A percentile compares a stretch with the other conserved stretches of the same genome.
Conservation (phyloP, 23 tunicate species). For the Halocynthia roretzi region DNA sequence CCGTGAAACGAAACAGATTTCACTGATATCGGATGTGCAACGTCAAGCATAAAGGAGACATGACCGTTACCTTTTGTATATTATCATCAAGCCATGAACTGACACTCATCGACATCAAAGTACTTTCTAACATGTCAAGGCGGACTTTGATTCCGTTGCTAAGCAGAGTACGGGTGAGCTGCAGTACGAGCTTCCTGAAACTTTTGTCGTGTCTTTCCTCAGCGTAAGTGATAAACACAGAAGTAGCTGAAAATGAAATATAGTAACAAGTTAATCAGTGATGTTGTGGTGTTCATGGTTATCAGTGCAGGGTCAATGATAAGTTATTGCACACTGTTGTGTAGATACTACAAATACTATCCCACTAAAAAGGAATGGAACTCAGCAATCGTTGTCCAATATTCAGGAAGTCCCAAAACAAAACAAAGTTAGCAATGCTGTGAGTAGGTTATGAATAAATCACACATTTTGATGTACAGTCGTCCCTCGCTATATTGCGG, state of each 20-base stretch:
- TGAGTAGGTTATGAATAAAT: no score
- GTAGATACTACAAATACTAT: no score
- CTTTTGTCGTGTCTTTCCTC: conserved; percentile 18
- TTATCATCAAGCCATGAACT: conserved; percentile 82
- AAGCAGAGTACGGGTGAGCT: conserved; percentile 54
- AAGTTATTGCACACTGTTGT: no score
- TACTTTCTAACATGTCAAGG: conserved; percentile 80
- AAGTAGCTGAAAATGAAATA: neutral
- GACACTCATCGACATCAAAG: conserved; percentile 41
- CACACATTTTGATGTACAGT: no score
- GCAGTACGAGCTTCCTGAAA: conserved; percentile 52
- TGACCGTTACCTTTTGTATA: conserved; percentile 26
- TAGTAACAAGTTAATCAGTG: no score
- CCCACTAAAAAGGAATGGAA: no score
- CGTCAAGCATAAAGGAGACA: neutral
- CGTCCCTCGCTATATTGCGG: no score
- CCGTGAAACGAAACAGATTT: neutral
- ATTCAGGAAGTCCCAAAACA: no score
- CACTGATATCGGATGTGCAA: neutral
- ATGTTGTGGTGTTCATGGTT: no score
- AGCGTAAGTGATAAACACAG: conserved; percentile 87
- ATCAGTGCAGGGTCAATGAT: no score
- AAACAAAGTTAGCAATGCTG: no score
- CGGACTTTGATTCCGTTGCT: conserved; percentile 59
- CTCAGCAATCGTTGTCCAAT: no score